Evolutionary conservation across 2,888 invertebrate genomes (phyloP).

Genomic region (Acleris literana): DNA sequence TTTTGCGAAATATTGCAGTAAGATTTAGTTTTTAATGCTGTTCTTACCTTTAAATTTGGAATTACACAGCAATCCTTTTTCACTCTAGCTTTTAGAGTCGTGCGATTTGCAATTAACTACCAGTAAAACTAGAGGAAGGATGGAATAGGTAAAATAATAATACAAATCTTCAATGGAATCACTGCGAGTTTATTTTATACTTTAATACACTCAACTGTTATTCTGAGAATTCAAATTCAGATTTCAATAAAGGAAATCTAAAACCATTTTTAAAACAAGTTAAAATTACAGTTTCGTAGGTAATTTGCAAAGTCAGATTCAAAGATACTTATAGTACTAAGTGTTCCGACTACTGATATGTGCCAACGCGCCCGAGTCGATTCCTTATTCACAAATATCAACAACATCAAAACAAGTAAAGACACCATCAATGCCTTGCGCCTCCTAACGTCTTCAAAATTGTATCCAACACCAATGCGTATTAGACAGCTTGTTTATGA

Average conservation of each 20-base stretch:
- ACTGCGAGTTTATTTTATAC: conserved; percentile 83
- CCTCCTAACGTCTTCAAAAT: conserved; percentile 11
- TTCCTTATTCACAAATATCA: conserved; percentile 81
- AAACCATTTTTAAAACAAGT: conserved; percentile 41
- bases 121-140: conserved; percentile 7
- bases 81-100: too few species aligned
- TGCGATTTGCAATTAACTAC: too few species aligned
- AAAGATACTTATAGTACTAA: conserved; percentile 83
- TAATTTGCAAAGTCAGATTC: conserved; percentile 62
- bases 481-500: conserved; percentile 2
- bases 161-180: conserved; percentile 76
- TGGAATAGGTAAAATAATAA: conserved; percentile 54
- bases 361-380: conserved; percentile 70
- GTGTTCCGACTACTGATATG: conserved; percentile 76
- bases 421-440: conserved; percentile 49
- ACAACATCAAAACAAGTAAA: conserved; percentile 83
- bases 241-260: conserved; percentile 61
- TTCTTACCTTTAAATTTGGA: too few species aligned
- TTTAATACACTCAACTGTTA: conserved; percentile 80
- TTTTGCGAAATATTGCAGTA: too few species aligned
- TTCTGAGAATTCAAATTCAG: conserved; percentile 68
- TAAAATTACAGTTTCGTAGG: conserved; percentile 31
- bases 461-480: background rate
- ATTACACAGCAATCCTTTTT: too few species aligned
- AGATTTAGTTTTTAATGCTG: too few species aligned